A percentile compares a stretch with the other conserved stretches of the same genome.
Conservation (phyloP, 2,797 vertebrate species). For the Chaetophractus vellerosus region DNA sequence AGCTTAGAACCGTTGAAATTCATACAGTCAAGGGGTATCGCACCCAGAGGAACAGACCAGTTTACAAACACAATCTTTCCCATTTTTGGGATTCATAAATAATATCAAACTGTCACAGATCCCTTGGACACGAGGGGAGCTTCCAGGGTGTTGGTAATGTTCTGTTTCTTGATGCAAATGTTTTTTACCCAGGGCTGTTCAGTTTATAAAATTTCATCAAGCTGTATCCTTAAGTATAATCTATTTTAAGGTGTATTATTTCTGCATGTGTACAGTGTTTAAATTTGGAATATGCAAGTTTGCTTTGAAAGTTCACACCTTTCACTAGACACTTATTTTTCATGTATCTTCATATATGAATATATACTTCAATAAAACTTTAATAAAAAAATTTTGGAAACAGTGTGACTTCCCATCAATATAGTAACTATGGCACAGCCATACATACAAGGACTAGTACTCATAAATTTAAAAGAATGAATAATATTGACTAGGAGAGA, state of each 20-base stretch:
- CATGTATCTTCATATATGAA: too few species aligned
- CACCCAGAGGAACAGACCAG: too few species aligned
- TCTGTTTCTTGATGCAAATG: not conserved
- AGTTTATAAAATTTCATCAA: not conserved
- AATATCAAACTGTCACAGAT: not conserved
- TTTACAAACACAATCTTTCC: too few species aligned
- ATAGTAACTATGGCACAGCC: not conserved
- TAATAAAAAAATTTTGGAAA: not conserved
- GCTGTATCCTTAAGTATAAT: not conserved
- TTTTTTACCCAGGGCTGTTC: not conserved
- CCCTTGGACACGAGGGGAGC: not conserved
- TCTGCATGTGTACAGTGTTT: not conserved
- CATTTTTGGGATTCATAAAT: too few species aligned
- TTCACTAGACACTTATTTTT: too few species aligned
- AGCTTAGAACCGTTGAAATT: too few species aligned
- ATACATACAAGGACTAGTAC: not conserved
- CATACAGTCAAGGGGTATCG: too few species aligned
- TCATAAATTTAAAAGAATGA: not conserved
- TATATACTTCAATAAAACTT: too few species aligned
- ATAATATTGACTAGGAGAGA: not conserved
- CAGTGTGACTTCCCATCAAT: not conserved
- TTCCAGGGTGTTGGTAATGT: not conserved
- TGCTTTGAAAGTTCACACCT: too few species aligned
- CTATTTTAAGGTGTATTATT: slow-evolving; percentile 25
- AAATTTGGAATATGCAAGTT: not conserved